Conservation (phyloP, 2,113 vertebrate genomes). For the Aythya baeri region DNA sequence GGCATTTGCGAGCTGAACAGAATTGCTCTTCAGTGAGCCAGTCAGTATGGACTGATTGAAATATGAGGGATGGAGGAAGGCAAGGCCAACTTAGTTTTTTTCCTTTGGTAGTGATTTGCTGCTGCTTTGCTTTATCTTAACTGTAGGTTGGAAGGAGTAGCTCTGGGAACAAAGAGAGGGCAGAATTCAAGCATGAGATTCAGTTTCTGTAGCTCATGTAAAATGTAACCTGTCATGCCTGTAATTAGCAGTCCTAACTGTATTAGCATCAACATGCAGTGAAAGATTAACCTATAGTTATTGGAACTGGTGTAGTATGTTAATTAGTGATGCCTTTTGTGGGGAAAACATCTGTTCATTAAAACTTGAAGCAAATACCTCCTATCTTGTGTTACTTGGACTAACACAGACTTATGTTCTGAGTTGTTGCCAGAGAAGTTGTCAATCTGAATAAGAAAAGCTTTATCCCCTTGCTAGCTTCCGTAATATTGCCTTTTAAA, state of each 20-base stretch:
- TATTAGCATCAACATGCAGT: not conserved
- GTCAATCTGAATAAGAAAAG: not conserved
- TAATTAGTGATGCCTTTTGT: not conserved
- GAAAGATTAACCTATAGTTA: not conserved
- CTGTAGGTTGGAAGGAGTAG: not conserved
- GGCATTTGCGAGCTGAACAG: not conserved
- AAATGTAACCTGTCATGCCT: not conserved
- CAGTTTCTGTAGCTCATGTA: not conserved
- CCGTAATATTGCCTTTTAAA: not conserved
- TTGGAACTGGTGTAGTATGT: not conserved
- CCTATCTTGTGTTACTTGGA: not conserved
- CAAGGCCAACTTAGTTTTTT: not conserved
- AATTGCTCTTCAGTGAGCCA: not conserved
- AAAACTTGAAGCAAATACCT: not conserved
- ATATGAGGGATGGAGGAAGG: not conserved
- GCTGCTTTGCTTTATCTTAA: not conserved
- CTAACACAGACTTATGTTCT: not conserved
- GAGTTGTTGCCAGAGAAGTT: not conserved
- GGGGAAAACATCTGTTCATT: not conserved
- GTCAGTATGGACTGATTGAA: not conserved
- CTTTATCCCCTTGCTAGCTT: not conserved
- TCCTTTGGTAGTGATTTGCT: not conserved
- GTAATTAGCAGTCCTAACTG: too few relatives aligned
- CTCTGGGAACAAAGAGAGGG: not conserved
- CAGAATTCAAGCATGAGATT: not conserved